A percentile compares a stretch with the other conserved stretches of the same genome.
phyloP scores from a whole-genome alignment of 2,113 vertebrate genomes.

The Syngnathus scovelli region DNA sequence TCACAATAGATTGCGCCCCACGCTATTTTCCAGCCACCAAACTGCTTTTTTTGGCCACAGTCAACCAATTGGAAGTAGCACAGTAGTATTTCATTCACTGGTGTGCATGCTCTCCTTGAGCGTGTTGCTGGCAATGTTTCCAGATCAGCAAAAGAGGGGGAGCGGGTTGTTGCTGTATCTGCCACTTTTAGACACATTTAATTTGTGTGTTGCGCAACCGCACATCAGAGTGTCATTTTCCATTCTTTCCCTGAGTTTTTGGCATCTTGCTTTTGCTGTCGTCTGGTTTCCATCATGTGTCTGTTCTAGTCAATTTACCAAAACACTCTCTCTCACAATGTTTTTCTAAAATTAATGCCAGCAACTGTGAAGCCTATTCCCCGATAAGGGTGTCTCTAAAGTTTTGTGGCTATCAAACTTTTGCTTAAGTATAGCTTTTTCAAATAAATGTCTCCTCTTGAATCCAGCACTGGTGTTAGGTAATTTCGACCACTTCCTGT shows the following conservation, averaged over 20 bases:
- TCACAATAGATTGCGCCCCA: slow-evolving; percentile 43
- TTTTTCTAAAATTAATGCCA: slow-evolving; percentile 7
- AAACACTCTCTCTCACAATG: slow-evolving; percentile 2
- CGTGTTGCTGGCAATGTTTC: slow-evolving; percentile 27
- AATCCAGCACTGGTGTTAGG: slow-evolving; percentile 28
- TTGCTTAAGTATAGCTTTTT: slow-evolving; percentile 2
- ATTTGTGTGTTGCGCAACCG: slow-evolving; percentile 41
- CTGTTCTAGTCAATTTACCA: slow-evolving; percentile 25
- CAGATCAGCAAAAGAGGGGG: slow-evolving; percentile 19
- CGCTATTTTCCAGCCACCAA: slow-evolving; percentile 22
- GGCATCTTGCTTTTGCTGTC: slow-evolving; percentile 16
- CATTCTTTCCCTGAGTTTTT: slow-evolving; percentile 27
- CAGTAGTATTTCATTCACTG: slow-evolving; percentile 35
- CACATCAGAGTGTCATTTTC: slow-evolving; percentile 24
- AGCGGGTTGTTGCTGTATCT: slow-evolving; percentile 8
- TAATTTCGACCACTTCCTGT: slow-evolving; percentile 56
- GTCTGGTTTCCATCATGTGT: slow-evolving; percentile 52
- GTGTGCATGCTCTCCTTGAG: slow-evolving; percentile 11
- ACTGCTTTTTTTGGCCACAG: slow-evolving; percentile 29
- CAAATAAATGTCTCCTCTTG: slow-evolving; percentile 11
- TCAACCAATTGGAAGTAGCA: slow-evolving; percentile 30
- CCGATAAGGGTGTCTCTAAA: background rate
- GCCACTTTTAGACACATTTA: slow-evolving; percentile 32
- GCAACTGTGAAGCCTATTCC: background rate
- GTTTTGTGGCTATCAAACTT: background rate